phyloP scores from a whole-genome alignment of 2,797 vertebrate species.

The Gymnothorax reevesii region DNA sequence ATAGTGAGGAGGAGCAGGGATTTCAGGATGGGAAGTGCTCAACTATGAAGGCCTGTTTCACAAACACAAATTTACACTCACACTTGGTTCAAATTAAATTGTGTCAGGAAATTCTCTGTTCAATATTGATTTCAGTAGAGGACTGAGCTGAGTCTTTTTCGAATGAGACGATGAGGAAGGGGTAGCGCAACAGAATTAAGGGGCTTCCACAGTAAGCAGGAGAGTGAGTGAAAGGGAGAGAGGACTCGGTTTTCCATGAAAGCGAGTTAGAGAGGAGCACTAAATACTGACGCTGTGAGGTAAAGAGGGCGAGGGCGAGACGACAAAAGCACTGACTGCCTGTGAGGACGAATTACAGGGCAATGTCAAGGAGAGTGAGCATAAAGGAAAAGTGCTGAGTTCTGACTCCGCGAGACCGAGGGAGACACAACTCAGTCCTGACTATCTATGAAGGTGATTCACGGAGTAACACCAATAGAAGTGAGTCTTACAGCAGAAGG shows the following conservation, averaged over 20 bases:
- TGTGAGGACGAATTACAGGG: not conserved
- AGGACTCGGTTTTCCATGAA: not conserved
- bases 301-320: not conserved
- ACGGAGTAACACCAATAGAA: not conserved
- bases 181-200: conserved; percentile 26
- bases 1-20: not conserved
- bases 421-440: not conserved
- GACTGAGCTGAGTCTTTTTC: too few relatives aligned
- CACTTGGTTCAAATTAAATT: too few relatives aligned
- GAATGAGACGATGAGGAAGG: not conserved
- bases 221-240: not conserved
- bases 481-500: conserved; percentile 4
- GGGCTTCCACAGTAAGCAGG: not conserved
- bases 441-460: not conserved
- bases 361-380: too few relatives aligned
- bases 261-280: not conserved
- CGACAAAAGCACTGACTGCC: not conserved
- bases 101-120: too few relatives aligned
- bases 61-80: too few relatives aligned
- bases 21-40: not conserved
- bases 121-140: too few relatives aligned
- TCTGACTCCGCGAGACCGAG: too few relatives aligned
- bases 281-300: too few relatives aligned
- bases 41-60: not conserved
- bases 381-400: too few relatives aligned